Evolutionary conservation across 2,797 vertebrate species (phyloP).

Genomic region (Acrocephalus scirpaceus): DNA sequence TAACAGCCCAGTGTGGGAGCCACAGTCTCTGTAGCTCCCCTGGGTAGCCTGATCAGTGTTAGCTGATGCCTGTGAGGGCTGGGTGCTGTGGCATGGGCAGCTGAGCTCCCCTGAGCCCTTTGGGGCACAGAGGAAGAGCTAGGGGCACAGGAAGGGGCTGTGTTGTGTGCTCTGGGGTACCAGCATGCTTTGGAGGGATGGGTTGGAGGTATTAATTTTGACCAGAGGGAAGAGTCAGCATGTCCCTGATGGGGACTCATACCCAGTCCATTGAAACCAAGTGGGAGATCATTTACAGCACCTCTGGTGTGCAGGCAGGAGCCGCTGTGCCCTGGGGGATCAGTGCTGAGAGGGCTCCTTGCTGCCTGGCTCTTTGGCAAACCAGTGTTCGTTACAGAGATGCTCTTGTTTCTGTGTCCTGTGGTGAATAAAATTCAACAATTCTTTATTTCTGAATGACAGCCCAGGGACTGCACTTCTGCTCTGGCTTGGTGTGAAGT

Average conservation of each 20-base stretch:
- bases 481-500: constrained; percentile 76
- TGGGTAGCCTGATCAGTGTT: fast-evolving
- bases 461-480: constrained; percentile 69
- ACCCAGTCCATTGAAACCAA: neutral
- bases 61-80: neutral
- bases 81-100: fast-evolving
- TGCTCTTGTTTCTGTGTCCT: constrained; percentile 67
- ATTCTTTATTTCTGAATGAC: constrained; percentile 75
- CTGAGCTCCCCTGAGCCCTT: neutral
- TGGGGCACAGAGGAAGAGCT: neutral
- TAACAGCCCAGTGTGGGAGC: neutral
- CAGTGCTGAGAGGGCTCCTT: neutral
- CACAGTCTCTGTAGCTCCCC: neutral
- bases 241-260: neutral
- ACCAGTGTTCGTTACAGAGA: constrained; percentile 49
- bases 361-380: constrained; percentile 13
- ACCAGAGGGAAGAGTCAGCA: fast-evolving
- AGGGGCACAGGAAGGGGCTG: fast-evolving
- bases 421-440: constrained; percentile 72
- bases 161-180: neutral
- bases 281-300: neutral
- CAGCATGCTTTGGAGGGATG: neutral
- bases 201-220: fast-evolving
- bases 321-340: neutral
- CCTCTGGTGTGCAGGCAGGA: neutral